These are phyloP conservation scores for Lophotis ruficrista DNA, from an alignment of 2,113 vertebrate species.

Conservation along the genomic window DNA sequence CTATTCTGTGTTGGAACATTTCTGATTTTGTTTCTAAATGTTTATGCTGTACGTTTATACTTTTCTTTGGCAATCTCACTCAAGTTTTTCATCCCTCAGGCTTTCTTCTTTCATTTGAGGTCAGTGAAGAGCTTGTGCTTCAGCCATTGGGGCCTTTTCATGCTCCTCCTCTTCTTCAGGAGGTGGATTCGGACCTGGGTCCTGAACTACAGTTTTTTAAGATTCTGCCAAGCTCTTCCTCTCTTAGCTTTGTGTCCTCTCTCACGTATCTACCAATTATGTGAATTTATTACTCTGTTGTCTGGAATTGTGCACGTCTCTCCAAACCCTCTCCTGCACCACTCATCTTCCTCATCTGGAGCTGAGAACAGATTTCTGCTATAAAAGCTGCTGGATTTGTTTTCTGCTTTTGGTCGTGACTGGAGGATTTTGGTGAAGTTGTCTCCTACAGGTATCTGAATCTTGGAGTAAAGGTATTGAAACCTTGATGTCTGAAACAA, in stretches of 20 bases:
- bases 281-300: neutral
- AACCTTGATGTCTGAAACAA: neutral
- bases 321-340: neutral
- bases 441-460: neutral
- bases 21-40: slow-evolving; percentile 1
- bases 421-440: neutral
- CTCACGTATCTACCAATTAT: neutral
- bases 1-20: neutral
- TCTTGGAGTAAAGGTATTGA: neutral
- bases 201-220: neutral
- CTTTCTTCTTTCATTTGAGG: neutral
- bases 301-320: neutral
- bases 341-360: neutral
- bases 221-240: neutral
- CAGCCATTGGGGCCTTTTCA: neutral
- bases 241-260: neutral
- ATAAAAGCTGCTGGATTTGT: neutral
- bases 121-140: neutral
- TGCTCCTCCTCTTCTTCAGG: neutral
- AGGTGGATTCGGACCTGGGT: neutral
- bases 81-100: neutral
- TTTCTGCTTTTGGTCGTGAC: neutral
- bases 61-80: slow-evolving; percentile 6
- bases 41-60: neutral
- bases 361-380: neutral